phyloP scores from a whole-genome alignment of 2,113 vertebrate species.

The Garra rufa region DNA sequence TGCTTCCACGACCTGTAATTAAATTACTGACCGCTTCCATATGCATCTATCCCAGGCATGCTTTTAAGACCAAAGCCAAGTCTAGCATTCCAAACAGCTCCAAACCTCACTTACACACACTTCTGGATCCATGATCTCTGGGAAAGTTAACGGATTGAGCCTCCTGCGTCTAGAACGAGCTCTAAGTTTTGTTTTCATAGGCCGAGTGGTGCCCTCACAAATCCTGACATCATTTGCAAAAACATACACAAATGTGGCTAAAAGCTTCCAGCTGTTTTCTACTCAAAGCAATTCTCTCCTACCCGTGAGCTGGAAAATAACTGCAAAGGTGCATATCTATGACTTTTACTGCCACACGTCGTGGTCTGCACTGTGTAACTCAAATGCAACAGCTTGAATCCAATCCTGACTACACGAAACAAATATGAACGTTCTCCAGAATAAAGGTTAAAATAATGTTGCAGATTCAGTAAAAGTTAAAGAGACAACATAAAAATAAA shows the following conservation, averaged over 20 bases:
- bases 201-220: constrained; percentile 9
- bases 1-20: constrained; percentile 18
- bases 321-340: background rate
- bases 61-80: constrained; percentile 32
- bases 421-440: background rate
- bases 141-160: constrained; percentile 34
- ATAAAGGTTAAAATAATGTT: background rate
- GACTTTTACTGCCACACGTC: background rate
- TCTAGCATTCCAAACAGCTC: constrained; percentile 24
- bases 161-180: background rate
- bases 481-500: background rate
- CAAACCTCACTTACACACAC: background rate
- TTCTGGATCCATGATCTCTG: background rate
- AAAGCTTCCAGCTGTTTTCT: constrained; percentile 42
- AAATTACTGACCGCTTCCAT: constrained; percentile 27
- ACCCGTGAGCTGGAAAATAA: background rate
- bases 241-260: constrained; percentile 33
- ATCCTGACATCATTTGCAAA: constrained; percentile 31
- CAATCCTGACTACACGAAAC: background rate
- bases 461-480: background rate
- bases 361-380: background rate
- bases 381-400: background rate
- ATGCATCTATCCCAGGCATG: constrained; percentile 15
- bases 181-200: constrained; percentile 20
- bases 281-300: constrained; percentile 1